A percentile compares a stretch with the other conserved stretches of the same genome.
These are phyloP conservation scores for Cynaeus angustus DNA, from an alignment of 2,888 invertebrate genomes.

Conservation along the genomic window DNA sequence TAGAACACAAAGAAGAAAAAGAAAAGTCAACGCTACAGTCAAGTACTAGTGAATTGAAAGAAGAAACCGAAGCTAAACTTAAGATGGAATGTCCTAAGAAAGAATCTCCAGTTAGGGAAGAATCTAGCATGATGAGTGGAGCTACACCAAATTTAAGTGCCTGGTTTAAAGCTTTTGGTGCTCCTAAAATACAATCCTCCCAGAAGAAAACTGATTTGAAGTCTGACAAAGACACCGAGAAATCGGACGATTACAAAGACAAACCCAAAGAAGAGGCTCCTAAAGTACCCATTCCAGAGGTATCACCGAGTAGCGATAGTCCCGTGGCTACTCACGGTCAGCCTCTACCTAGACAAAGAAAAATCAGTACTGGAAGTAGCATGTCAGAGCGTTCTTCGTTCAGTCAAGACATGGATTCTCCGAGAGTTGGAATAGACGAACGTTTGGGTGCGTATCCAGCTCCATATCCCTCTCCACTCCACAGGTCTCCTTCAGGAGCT, in stretches of 20 bases:
- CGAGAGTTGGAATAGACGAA: constrained; percentile 78
- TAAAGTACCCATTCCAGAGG: constrained; percentile 62
- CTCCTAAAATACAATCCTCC: constrained; percentile 80
- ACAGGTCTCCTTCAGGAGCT: constrained; percentile 81
- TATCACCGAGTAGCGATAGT: constrained; percentile 68
- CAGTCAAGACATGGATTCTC: constrained; percentile 85
- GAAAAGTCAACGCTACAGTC: constrained; percentile 11
- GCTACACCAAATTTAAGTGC: constrained; percentile 91
- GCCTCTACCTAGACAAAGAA: constrained; percentile 75
- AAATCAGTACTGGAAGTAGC: constrained; percentile 86
- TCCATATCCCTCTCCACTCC: constrained; percentile 82
- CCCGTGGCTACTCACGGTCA: constrained; percentile 69
- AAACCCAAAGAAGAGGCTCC: constrained; percentile 58
- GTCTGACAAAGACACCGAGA: constrained; percentile 69
- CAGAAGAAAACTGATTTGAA: constrained; percentile 78
- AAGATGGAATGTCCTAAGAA: constrained; percentile 59
- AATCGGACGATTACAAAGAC: constrained; percentile 72
- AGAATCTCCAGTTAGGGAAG: constrained; percentile 61
- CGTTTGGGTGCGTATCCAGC: constrained; percentile 78
- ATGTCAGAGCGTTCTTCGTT: constrained; percentile 86
- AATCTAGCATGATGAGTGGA: constrained; percentile 74
- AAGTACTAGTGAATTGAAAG: constrained; percentile 47
- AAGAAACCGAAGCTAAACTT: constrained; percentile 55
- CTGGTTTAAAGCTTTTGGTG: constrained; percentile 94
- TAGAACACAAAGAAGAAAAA: constrained; percentile 45